Evolutionary conservation across 1,140 invertebrate species (phyloP), one percentile per base, ranked within the genome.

Genomic region (Aphaenogaster rudis): DNA sequence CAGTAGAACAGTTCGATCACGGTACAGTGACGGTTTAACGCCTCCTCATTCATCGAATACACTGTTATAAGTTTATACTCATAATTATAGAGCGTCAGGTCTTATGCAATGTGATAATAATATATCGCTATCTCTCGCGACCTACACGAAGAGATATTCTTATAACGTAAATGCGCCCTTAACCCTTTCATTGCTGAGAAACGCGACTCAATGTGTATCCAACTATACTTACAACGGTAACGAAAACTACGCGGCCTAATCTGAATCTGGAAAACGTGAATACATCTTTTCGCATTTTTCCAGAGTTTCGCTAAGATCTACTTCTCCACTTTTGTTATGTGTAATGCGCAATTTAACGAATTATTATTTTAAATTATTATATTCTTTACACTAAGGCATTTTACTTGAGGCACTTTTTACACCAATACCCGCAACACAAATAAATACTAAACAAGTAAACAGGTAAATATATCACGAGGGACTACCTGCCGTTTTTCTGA

Each of bases 81-180:
- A 76, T 84, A 84, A 84, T 84, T 84, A 84, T 84, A 84, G 80
- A 84, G 69, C 45, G 80, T 13, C 33, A 28, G 42, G 67, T 84
- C 80, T 76, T 84, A 84, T 63, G 69, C 54, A 84, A 84, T 84
- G 54, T 84, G 80, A 84, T 84, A 84, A 84, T 84, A 84, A 84
- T 84, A 84, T 84, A 84, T 72, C 69, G 54, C 45, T 57, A 74
- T 84, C 42, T 84, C 52, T 74, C 21, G 67, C 80, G 54, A 74
- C 57, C 69, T 84, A 76, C 69, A 59, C 63, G 63, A 80, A 67
- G 42, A 76, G 45, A 76, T 61, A 84, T 84, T 76, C 80, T 63
- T 76, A 39, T 76, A 84, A 72, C 67, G 7, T 74, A 63, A 74
- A 50, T 76, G 54, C 69, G 54, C 50, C 42, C 80, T 81, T 76